Percentiles rank a stretch among this genome's conserved stretches.
These are phyloP conservation scores for Halyomorpha halys DNA, from an alignment of 1,140 invertebrate genomes.

Conservation along the genomic window DNA sequence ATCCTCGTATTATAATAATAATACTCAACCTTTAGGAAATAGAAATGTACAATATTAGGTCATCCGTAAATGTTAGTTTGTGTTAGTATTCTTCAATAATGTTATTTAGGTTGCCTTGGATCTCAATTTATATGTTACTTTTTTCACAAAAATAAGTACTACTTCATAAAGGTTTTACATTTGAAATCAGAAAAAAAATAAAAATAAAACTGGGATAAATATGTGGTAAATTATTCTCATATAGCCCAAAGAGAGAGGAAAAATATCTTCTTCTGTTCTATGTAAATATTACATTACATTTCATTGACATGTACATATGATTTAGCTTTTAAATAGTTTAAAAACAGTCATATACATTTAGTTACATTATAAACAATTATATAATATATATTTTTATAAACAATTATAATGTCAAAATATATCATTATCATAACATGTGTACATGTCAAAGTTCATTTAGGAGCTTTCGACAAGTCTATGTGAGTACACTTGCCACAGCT, in stretches of 20 bases:
- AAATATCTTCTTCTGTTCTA: neutral
- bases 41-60: conserved; percentile 21
- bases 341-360: too few relatives aligned
- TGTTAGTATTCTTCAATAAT: conserved; percentile 19
- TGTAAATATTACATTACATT: conserved; percentile 17
- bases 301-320: neutral
- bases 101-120: conserved; percentile 6
- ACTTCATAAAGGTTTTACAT: too few relatives aligned
- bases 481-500: conserved; percentile 26
- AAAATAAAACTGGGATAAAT: too few relatives aligned
- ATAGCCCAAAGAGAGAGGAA: neutral
- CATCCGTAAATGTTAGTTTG: conserved; percentile 21
- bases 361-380: too few relatives aligned
- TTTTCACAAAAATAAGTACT: too few relatives aligned
- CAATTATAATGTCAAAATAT: too few relatives aligned
- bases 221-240: too few relatives aligned
- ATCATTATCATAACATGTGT: conserved; percentile 1
- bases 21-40: conserved; percentile 13
- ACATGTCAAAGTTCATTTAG: conserved; percentile 17
- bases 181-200: too few relatives aligned
- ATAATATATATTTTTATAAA: too few relatives aligned
- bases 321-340: too few relatives aligned
- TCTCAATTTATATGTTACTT: neutral
- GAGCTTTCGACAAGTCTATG: conserved; percentile 20
- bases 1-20: conserved; percentile 9